Evolutionary conservation across 2,113 vertebrate species (phyloP).

Genomic region (Amphiprion ocellaris): DNA sequence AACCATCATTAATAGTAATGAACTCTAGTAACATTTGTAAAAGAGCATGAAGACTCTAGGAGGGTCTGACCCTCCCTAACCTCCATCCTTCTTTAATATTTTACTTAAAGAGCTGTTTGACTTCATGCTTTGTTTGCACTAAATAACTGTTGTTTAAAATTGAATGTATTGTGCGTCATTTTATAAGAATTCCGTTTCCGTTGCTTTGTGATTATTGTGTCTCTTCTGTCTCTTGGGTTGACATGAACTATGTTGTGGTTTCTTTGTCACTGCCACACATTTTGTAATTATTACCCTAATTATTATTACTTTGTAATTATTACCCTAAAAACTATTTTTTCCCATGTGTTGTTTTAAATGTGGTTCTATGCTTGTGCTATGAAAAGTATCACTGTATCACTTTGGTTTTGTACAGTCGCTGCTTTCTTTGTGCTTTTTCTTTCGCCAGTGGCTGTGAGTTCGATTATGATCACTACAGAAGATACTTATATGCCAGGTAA

Average conservation of each 20-base stretch:
- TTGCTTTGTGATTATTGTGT: neutral
- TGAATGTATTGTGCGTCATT: neutral
- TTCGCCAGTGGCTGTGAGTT: slow-evolving; percentile 90
- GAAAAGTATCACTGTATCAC: neutral
- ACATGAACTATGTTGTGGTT: slow-evolving; percentile 27
- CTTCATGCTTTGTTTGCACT: too few species aligned
- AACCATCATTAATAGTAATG: too few species aligned
- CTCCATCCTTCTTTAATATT: too few species aligned
- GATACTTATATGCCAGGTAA: slow-evolving; percentile 94
- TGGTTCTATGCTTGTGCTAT: neutral
- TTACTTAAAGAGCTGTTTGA: too few species aligned
- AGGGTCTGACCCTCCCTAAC: too few species aligned
- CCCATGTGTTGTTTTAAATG: slow-evolving; percentile 13
- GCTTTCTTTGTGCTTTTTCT: slow-evolving; percentile 57
- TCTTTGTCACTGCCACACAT: slow-evolving; percentile 5
- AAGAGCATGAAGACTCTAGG: too few species aligned
- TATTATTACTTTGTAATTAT: neutral
- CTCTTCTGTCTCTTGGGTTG: slow-evolving; percentile 17
- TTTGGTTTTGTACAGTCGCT: neutral
- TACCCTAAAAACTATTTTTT: neutral
- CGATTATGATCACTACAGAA: slow-evolving; percentile 93
- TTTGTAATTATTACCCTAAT: slow-evolving; percentile 8
- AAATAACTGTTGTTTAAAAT: neutral
- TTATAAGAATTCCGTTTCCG: too few species aligned
- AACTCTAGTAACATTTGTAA: too few species aligned